These are phyloP conservation scores for Galleria mellonella DNA, from an alignment of 1,140 invertebrate genomes.

Conservation along the genomic window DNA sequence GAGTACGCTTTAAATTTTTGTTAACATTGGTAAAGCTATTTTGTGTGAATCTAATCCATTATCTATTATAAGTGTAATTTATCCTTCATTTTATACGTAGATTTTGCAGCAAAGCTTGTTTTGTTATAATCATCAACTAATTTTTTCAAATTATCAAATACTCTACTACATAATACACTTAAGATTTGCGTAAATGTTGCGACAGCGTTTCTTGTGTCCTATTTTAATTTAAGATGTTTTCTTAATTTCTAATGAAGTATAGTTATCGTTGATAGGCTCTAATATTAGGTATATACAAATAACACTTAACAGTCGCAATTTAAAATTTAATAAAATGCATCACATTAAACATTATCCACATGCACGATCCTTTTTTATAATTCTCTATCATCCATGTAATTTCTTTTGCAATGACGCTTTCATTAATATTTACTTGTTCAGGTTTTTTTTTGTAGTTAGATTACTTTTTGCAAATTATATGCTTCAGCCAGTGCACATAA, in stretches of 20 bases:
- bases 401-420: conserved; percentile 35
- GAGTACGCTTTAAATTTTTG: conserved; percentile 2
- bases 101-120: conserved; percentile 57
- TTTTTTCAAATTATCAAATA: conserved; percentile 38
- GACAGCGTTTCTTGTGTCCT: conserved; percentile 12
- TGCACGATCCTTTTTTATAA: neutral
- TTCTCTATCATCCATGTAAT: conserved; percentile 3
- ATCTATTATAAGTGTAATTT: conserved; percentile 24
- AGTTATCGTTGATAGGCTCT: neutral
- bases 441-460: conserved; percentile 27
- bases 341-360: neutral
- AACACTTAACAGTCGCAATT: conserved; percentile 9
- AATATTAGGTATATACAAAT: conserved; percentile 9
- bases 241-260: conserved; percentile 28
- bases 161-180: conserved; percentile 44
- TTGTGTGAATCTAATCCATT: conserved; percentile 42
- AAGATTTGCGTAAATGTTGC: conserved; percentile 16
- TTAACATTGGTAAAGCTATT: conserved; percentile 10
- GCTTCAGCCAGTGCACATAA: conserved; percentile 58
- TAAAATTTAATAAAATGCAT: conserved; percentile 6
- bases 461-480: conserved; percentile 23
- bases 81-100: conserved; percentile 38
- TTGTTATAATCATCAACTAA: conserved; percentile 58
- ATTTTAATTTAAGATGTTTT: conserved; percentile 68
- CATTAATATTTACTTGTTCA: conserved; percentile 28